phyloP scores from a whole-genome alignment of 2,888 invertebrate genomes.

The Cyclophora punctaria region DNA sequence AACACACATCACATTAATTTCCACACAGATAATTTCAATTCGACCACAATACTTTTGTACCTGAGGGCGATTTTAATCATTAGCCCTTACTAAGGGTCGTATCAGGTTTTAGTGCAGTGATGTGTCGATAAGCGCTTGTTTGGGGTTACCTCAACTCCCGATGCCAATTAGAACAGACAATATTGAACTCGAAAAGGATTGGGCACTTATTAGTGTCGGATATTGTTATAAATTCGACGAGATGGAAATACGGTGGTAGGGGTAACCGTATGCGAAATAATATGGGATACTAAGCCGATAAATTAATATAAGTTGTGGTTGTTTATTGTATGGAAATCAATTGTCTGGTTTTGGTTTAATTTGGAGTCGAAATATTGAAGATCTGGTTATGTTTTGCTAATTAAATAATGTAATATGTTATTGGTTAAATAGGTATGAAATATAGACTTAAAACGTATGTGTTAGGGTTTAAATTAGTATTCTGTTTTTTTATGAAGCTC shows the following conservation, averaged over 20 bases:
- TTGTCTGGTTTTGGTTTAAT: too few relatives aligned
- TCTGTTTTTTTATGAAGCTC: too few relatives aligned
- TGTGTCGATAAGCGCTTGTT: slow-evolving; percentile 66
- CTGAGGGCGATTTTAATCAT: slow-evolving; percentile 58
- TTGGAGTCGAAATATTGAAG: too few relatives aligned
- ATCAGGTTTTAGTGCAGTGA: slow-evolving; percentile 41
- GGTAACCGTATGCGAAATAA: slow-evolving; percentile 9
- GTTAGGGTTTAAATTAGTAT: too few relatives aligned
- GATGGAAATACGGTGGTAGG: slow-evolving; percentile 36
- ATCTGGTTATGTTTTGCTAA: too few relatives aligned
- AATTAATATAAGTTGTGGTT: too few relatives aligned
- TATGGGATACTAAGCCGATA: too few relatives aligned
- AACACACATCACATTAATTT: slow-evolving; percentile 1
- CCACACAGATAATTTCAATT: slow-evolving; percentile 11
- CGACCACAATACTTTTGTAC: slow-evolving; percentile 31
- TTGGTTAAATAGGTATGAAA: too few relatives aligned
- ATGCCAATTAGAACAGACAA: slow-evolving; percentile 71
- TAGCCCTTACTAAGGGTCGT: slow-evolving; percentile 32
- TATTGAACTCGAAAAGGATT: slow-evolving; percentile 62
- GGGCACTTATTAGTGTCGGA: slow-evolving; percentile 67
- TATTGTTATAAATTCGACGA: slow-evolving; percentile 60
- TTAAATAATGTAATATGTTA: too few relatives aligned
- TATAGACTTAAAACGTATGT: too few relatives aligned
- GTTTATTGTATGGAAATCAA: too few relatives aligned
- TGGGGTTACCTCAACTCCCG: slow-evolving; percentile 65